phyloP scores from a whole-genome alignment of 2,113 vertebrate genomes.

The Elephantulus edwardii region DNA sequence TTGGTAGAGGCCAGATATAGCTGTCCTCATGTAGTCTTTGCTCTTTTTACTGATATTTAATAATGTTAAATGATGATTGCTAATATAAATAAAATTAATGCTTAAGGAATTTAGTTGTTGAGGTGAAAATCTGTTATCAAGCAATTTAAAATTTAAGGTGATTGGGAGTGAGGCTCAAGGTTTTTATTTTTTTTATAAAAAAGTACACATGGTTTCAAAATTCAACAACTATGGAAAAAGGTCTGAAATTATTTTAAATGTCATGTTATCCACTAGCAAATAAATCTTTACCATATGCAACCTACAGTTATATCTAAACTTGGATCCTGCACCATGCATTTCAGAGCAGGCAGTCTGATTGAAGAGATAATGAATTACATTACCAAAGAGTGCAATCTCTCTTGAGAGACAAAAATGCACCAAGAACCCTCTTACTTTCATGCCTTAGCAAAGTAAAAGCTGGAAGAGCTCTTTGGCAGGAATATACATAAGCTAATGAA shows the following conservation, averaged over 20 bases:
- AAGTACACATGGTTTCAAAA: constrained; percentile 37
- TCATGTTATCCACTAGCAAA: constrained; percentile 24
- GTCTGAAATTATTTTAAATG: not conserved
- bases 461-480: constrained; percentile 71
- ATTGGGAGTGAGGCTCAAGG: not conserved
- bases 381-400: constrained; percentile 58
- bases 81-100: not conserved
- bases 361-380: constrained; percentile 70
- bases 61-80: not conserved
- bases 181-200: constrained; percentile 3
- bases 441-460: constrained; percentile 65
- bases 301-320: not conserved
- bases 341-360: constrained; percentile 36
- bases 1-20: no score
- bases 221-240: not conserved
- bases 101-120: not conserved
- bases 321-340: not conserved
- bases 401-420: constrained; percentile 65
- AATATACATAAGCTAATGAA: constrained; percentile 71
- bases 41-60: no score
- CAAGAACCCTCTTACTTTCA: constrained; percentile 69
- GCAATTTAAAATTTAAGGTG: not conserved
- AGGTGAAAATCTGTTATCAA: not conserved
- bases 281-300: not conserved
- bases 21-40: no score